These are phyloP conservation scores for Drosophila lacteicornis DNA, from an alignment of 1,140 invertebrate genomes.

Conservation along the genomic window DNA sequence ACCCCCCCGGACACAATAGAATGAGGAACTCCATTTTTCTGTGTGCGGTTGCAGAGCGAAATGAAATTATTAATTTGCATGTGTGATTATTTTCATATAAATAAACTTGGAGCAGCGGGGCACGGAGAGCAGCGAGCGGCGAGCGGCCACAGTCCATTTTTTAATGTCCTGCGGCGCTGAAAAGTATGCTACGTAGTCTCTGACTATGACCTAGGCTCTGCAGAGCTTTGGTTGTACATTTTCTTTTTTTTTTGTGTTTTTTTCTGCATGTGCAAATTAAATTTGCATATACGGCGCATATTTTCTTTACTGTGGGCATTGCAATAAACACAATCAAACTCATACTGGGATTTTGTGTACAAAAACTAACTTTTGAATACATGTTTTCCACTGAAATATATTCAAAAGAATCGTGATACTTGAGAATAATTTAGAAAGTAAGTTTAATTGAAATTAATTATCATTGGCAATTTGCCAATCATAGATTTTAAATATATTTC, in stretches of 20 bases:
- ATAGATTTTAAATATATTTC: background rate
- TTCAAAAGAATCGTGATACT: background rate
- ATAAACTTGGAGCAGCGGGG: constrained; percentile 29
- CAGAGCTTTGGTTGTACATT: background rate
- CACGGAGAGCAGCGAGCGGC: background rate
- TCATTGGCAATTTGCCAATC: too few species aligned
- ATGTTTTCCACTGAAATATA: constrained; percentile 15
- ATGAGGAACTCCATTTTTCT: background rate
- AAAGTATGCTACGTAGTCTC: constrained; percentile 67
- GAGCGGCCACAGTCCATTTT: constrained; percentile 51
- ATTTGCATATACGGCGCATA: constrained; percentile 72
- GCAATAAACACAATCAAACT: constrained; percentile 47
- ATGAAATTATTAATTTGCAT: constrained; percentile 82
- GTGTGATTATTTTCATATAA: constrained; percentile 82
- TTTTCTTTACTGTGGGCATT: constrained; percentile 68
- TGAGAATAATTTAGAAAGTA: background rate
- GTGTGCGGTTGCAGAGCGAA: constrained; percentile 35
- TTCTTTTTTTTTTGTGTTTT: background rate
- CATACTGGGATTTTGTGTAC: constrained; percentile 41
- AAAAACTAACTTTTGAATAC: background rate
- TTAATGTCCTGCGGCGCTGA: constrained; percentile 63
- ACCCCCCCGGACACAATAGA: constrained; percentile 23
- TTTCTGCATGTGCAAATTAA: constrained; percentile 60
- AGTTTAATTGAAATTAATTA: too few species aligned
- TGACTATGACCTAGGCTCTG: constrained; percentile 38